Base-by-base conservation (phyloP, 2,888 invertebrate species). In the Macaria notata region DNA sequence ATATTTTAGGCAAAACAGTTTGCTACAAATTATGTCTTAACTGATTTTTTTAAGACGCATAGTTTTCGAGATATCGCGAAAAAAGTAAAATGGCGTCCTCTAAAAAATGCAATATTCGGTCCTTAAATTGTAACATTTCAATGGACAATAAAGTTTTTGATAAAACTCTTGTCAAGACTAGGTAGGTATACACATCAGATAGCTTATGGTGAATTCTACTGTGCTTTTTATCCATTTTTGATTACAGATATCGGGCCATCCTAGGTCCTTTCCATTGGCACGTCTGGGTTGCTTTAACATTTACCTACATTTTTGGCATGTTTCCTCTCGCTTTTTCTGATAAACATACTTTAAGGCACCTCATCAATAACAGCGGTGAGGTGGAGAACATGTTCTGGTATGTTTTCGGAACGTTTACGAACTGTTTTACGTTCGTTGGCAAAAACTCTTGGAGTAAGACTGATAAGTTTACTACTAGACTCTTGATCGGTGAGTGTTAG, bases 341-440 rank as follows among this genome's bases (percentile, higher is more conserved):
- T 71, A 94, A 94, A 67, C 93, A 94, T 57, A 93, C 95, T 0
- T 76, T 96, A 19, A 89, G 84, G 6, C 94, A 95, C 72, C 83
- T 96, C 36, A 69, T 96, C 33, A 91, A 94, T 43, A 93, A 94
- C 66, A 94, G 94, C 57, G 94, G 94, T 49, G 95, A 95, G 86
- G 88, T 96, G 41, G 95, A 96, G 81, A 95, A 96, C 70, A 96
- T 96, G 96, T 96, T 96, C 78, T 96, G 96, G 96, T 96, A 96
- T 74, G 95, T 96, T 54, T 96, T 96, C 71, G 96, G 96, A 4
- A 96, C 96, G 45, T 96, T 96, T 73, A 96, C 96, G 0, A 96
- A 96, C 73, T 94, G 95, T 67, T 95, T 96, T 70, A 94, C 95
- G 0, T 95, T 95, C 71, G 82, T 90, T 43, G 95, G 95, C 0